Conservation (phyloP, 2,797 vertebrate species). For the Halcyon leucocephala region DNA sequence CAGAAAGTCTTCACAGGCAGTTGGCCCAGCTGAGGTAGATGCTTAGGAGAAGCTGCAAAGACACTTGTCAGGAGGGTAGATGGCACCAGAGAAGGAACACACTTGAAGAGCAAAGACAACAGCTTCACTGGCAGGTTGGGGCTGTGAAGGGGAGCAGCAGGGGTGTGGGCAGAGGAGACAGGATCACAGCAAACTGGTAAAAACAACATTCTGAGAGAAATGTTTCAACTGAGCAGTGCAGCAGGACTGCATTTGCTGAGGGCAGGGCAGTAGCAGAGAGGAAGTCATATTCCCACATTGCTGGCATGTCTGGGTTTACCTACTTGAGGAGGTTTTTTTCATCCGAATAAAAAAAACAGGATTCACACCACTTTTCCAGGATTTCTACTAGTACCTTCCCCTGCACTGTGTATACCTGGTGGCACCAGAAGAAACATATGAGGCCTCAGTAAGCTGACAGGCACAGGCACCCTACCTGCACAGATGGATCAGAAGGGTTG, state of each 20-base stretch:
- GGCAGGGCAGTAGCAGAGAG: not conserved
- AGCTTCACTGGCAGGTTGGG: fast-evolving
- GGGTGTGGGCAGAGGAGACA: not conserved
- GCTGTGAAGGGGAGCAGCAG: not conserved
- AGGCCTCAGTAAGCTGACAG: not conserved
- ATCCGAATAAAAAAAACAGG: not conserved
- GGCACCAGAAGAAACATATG: not conserved
- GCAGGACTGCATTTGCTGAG: not conserved
- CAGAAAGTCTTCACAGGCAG: not conserved
- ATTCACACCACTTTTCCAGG: not conserved
- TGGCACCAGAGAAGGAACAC: not conserved
- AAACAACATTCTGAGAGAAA: not conserved
- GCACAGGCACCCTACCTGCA: not conserved
- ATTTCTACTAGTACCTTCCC: not conserved
- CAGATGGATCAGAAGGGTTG: not conserved
- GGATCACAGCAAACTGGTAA: not conserved
- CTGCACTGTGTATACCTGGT: not conserved
- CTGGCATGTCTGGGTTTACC: not conserved
- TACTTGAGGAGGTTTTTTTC: fast-evolving
- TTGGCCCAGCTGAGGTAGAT: not conserved
- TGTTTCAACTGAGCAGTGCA: fast-evolving
- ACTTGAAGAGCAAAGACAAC: not conserved
- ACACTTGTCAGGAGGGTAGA: not conserved
- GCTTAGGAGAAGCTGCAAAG: not conserved
- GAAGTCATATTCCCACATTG: not conserved